A percentile compares a stretch with the other conserved stretches of the same genome.
Evolutionary conservation across 2,888 invertebrate species (phyloP).

Genomic region (Platypus cylindrus): DNA sequence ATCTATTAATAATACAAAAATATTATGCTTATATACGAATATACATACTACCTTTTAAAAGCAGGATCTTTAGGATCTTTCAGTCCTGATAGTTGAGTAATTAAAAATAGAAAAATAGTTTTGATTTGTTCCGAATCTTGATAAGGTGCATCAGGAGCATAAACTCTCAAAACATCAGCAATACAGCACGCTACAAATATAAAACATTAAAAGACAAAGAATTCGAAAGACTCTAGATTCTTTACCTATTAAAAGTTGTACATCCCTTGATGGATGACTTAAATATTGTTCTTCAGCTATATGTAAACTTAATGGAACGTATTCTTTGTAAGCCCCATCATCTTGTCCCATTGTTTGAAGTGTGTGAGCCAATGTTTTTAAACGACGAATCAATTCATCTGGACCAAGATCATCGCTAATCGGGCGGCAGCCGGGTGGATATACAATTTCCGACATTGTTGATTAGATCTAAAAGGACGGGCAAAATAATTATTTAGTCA

Average conservation of each 20-base stretch:
- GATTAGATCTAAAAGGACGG: slow-evolving; percentile 3
- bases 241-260: slow-evolving; percentile 65
- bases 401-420: slow-evolving; percentile 89
- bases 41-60: slow-evolving; percentile 50
- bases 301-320: slow-evolving; percentile 82
- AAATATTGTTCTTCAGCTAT: slow-evolving; percentile 88
- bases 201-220: not conserved
- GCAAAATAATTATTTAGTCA: too few species aligned
- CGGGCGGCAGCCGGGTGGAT: slow-evolving; percentile 91
- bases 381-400: slow-evolving; percentile 86
- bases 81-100: slow-evolving; percentile 83
- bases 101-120: slow-evolving; percentile 87
- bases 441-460: slow-evolving; percentile 73
- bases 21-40: not conserved
- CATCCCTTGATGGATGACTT: slow-evolving; percentile 80
- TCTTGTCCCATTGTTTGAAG: slow-evolving; percentile 95
- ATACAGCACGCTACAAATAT: slow-evolving; percentile 73
- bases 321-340: slow-evolving; percentile 85
- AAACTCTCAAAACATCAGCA: slow-evolving; percentile 90
- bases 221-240: not conserved
- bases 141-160: slow-evolving; percentile 96
- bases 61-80: slow-evolving; percentile 95
- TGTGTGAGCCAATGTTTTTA: slow-evolving; percentile 88
- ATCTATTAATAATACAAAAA: not conserved
- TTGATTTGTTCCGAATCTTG: slow-evolving; percentile 90